Conservation (phyloP, 2,113 vertebrate species). For the Telmatochromis sp. region DNA sequence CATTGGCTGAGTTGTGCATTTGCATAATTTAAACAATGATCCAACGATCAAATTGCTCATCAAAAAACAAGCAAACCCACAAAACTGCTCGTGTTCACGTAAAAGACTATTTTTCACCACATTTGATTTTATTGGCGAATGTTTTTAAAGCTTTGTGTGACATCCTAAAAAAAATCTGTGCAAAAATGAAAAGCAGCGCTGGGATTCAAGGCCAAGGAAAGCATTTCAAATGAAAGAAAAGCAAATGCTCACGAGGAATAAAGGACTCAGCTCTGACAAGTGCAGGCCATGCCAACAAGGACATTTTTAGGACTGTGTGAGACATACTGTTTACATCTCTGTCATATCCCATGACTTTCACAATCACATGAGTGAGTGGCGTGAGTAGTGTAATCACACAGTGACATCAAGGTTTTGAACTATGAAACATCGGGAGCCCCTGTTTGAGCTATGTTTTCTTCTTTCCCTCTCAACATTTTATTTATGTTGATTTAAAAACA, state of each 20-base stretch:
- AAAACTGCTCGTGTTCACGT: background rate
- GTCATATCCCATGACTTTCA: background rate
- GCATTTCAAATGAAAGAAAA: background rate
- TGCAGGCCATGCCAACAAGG: conserved; percentile 13
- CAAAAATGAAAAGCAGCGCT: background rate
- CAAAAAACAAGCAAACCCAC: background rate
- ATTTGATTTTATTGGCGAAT: background rate
- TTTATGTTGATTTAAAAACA: background rate
- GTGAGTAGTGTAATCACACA: background rate
- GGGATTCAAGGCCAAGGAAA: conserved; percentile 24
- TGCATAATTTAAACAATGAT: background rate
- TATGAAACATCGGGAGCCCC: background rate
- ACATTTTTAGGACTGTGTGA: background rate
- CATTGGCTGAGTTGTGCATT: background rate
- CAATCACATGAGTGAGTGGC: background rate
- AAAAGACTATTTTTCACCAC: background rate
- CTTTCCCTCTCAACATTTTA: background rate
- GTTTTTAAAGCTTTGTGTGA: background rate
- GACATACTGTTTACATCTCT: background rate
- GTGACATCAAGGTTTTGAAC: background rate
- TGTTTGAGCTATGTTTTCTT: background rate
- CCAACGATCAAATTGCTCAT: background rate
- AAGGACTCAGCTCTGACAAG: conserved; percentile 24
- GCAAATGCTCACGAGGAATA: background rate
- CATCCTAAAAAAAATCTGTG: background rate